phyloP scores from a whole-genome alignment of 2,113 vertebrate species.

The Caracal caracal region DNA sequence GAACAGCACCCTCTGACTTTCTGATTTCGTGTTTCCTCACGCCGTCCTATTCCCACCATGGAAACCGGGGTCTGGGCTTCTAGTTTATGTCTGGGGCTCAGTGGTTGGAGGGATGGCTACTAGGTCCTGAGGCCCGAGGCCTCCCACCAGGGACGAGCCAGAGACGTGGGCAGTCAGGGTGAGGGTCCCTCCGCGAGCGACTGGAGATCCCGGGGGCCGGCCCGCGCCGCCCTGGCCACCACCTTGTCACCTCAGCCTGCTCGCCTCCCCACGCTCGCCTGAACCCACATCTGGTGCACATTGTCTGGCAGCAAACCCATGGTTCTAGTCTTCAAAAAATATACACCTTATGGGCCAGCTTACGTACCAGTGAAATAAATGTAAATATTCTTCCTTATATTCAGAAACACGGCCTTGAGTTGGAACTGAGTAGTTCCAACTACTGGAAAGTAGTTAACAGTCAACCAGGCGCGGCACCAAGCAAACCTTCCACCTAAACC shows the following conservation, averaged over 20 bases:
- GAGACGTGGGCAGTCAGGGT: background rate
- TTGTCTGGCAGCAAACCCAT: background rate
- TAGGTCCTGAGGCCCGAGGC: background rate
- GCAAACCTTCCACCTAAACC: background rate
- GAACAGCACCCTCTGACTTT: background rate
- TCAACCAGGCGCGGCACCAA: background rate
- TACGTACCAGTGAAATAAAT: background rate
- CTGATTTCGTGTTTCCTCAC: background rate
- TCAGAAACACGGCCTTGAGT: background rate
- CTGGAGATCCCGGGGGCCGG: accelerated
- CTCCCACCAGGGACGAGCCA: background rate
- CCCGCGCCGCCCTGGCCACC: background rate
- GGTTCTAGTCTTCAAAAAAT: background rate
- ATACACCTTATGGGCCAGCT: background rate
- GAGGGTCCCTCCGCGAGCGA: accelerated
- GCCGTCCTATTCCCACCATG: no score
- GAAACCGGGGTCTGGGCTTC: background rate
- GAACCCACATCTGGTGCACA: background rate
- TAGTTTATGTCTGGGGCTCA: background rate
- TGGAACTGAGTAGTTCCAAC: no score
- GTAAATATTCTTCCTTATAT: background rate
- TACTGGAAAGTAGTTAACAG: accelerated
- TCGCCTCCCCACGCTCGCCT: background rate
- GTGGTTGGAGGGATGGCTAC: no score
- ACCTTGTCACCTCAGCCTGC: background rate